Percentiles rank a stretch among this genome's conserved stretches.
Evolutionary conservation across 2,888 invertebrate genomes (phyloP).

Genomic region (Dermolepida albohirtum): DNA sequence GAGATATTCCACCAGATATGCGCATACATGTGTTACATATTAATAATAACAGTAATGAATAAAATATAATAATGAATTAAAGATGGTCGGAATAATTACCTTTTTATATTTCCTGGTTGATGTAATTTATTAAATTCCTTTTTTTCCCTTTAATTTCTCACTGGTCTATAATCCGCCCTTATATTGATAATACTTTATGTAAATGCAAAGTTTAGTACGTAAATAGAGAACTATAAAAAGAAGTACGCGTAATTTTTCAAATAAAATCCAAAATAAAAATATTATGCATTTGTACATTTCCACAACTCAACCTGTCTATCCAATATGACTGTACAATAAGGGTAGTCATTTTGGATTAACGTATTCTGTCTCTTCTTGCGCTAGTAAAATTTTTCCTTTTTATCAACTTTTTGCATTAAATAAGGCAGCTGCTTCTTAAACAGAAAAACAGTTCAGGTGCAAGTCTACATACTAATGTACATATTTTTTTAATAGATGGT

Average conservation of each 20-base stretch:
- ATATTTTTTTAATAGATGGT: no score
- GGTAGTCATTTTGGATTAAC: not conserved
- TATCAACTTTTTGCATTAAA: not conserved
- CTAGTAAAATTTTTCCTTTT: not conserved
- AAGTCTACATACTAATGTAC: no score
- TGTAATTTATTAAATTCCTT: not conserved
- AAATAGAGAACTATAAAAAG: no score
- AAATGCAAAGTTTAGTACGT: no score
- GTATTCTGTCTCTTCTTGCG: not conserved
- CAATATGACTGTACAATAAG: not conserved
- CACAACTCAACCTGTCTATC: not conserved
- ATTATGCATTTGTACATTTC: not conserved
- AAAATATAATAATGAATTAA: no score
- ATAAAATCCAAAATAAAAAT: not conserved
- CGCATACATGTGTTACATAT: constrained; percentile 3
- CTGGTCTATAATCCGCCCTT: not conserved
- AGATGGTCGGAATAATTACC: no score
- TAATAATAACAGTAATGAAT: constrained; percentile 10
- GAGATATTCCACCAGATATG: not conserved
- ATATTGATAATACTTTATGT: not conserved
- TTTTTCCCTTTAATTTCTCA: not conserved
- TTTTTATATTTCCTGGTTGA: no score
- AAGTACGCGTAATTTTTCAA: not conserved
- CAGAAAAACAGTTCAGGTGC: no score
- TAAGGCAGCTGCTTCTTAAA: not conserved